Conservation (phyloP, 1,140 invertebrate species). For the Atta colombica region DNA sequence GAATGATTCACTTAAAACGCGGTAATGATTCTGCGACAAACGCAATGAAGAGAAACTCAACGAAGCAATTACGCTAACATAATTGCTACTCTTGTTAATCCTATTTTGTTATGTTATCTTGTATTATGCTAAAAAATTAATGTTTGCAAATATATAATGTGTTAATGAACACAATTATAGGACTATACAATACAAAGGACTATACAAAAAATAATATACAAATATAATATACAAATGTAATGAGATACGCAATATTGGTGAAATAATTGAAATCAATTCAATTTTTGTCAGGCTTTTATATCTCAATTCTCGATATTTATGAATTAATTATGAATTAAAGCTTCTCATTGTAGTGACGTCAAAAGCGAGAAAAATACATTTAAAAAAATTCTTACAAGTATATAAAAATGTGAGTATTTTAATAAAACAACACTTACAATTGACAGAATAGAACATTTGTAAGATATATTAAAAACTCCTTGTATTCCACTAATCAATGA, state of each 20-base stretch:
- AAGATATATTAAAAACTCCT: too few relatives aligned
- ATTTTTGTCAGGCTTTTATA: neutral
- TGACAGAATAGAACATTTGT: too few relatives aligned
- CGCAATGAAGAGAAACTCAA: neutral
- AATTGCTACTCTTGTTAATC: constrained; percentile 23
- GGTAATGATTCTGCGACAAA: constrained; percentile 8
- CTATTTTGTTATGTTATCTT: neutral
- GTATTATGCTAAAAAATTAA: neutral
- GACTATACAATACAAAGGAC: neutral
- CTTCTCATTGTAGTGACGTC: too few relatives aligned
- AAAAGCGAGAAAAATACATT: too few relatives aligned
- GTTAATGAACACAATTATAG: neutral
- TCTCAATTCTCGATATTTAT: constrained; percentile 1
- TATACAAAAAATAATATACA: neutral
- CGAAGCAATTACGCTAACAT: neutral
- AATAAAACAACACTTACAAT: too few relatives aligned
- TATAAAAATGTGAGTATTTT: too few relatives aligned
- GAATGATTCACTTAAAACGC: constrained; percentile 32
- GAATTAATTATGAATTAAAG: too few relatives aligned
- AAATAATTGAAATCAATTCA: constrained; percentile 4
- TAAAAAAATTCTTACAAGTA: too few relatives aligned
- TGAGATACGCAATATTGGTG: neutral
- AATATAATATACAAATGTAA: neutral
- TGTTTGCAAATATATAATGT: neutral
- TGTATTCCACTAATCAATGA: too few relatives aligned